Conservation (phyloP, 2,113 vertebrate species). For the Cololabis saira region DNA sequence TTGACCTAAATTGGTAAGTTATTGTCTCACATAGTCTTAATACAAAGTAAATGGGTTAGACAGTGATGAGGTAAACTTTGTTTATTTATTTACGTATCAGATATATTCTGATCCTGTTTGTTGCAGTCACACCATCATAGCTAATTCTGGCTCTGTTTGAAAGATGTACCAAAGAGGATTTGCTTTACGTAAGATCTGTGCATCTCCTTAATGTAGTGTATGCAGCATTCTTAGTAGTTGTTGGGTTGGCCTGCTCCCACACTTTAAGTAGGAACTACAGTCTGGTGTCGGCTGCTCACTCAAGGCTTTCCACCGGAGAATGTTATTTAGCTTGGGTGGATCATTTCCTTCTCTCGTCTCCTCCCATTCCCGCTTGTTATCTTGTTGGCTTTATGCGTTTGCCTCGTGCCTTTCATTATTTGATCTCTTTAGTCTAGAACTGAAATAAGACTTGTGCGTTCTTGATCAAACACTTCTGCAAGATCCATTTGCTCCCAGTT, state of each 20-base stretch:
- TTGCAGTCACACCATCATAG: constrained; percentile 10
- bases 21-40: too few relatives aligned
- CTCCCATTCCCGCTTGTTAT: neutral
- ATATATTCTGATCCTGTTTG: constrained; percentile 28
- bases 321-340: constrained; percentile 58
- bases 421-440: neutral
- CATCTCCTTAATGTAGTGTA: constrained; percentile 9
- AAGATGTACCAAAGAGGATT: constrained; percentile 40
- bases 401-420: neutral
- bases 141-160: constrained; percentile 36
- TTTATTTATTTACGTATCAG: constrained; percentile 12
- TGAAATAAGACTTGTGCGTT: too few relatives aligned
- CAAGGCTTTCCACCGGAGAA: constrained; percentile 55
- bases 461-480: too few relatives aligned
- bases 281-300: constrained; percentile 35
- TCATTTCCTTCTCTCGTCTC: constrained; percentile 10
- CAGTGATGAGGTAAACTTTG: neutral
- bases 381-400: constrained; percentile 1
- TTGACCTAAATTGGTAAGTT: too few relatives aligned
- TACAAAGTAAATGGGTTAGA: neutral
- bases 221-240: constrained; percentile 17
- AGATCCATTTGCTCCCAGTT: too few relatives aligned
- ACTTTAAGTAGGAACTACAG: constrained; percentile 55
- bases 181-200: constrained; percentile 16
- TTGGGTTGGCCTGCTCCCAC: constrained; percentile 48